Evolutionary conservation across 2,797 vertebrate genomes (phyloP).

Genomic region (Cossypha heuglini): DNA sequence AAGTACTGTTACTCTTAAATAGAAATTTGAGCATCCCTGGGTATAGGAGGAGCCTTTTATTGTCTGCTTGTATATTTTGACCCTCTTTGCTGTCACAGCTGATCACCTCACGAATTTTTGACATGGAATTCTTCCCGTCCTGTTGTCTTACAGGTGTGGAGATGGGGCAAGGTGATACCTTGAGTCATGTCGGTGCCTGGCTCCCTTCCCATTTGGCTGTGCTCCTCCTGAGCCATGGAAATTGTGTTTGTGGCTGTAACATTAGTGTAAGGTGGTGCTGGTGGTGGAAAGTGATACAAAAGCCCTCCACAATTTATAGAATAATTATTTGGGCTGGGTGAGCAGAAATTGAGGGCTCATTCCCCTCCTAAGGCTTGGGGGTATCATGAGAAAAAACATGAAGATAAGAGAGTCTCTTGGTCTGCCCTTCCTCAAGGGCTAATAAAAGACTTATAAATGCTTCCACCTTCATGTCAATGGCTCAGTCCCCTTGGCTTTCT

Average conservation of each 20-base stretch:
- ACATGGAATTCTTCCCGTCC: rapidly evolving
- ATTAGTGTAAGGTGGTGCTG: background rate
- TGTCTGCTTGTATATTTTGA: background rate
- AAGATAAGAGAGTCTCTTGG: background rate
- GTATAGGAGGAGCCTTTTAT: background rate
- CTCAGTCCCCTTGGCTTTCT: background rate
- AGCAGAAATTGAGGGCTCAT: background rate
- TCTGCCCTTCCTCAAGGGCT: background rate
- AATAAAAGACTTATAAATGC: background rate
- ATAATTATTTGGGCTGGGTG: background rate
- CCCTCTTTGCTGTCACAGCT: background rate
- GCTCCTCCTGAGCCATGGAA: background rate
- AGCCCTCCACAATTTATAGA: background rate
- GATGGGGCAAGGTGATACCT: rapidly evolving
- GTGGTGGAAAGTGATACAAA: background rate
- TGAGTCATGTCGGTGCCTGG: rapidly evolving
- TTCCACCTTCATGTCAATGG: background rate
- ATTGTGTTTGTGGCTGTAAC: background rate
- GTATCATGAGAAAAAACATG: background rate
- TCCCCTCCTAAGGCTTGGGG: background rate
- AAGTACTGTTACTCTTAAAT: background rate
- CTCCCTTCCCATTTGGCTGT: background rate
- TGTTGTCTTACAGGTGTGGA: background rate
- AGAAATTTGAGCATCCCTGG: background rate
- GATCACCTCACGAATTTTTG: background rate